phyloP scores from a whole-genome alignment of 53 echinoderm and acorn worm species.

The Antedon mediterranea region DNA sequence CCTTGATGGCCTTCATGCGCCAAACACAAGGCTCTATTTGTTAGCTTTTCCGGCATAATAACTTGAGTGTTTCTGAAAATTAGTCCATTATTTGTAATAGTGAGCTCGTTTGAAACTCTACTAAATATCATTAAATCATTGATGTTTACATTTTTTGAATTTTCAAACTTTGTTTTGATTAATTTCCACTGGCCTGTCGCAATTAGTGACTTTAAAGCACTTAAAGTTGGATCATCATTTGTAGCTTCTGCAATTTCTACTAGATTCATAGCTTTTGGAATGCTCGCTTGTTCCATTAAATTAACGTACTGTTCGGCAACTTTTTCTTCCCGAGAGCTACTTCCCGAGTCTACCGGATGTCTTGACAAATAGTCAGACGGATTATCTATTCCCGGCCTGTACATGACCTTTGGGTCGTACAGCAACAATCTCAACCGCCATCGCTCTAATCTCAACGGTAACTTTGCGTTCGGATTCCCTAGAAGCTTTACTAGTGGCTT shows the following conservation, averaged over 20 bases:
- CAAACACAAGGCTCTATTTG: not conserved
- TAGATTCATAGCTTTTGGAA: not conserved
- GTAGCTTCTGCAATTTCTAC: not conserved
- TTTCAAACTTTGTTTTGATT: not conserved
- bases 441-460: constrained; percentile 22
- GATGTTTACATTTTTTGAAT: not conserved
- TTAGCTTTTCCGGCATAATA: too few relatives aligned
- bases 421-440: constrained; percentile 20
- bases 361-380: constrained; percentile 44
- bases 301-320: constrained; percentile 8
- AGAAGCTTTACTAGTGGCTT: constrained; percentile 24
- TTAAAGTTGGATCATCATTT: not conserved
- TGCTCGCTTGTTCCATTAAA: not conserved
- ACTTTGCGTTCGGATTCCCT: constrained; percentile 11
- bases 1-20: not conserved
- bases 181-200: not conserved
- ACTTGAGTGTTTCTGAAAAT: too few relatives aligned
- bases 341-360: constrained; percentile 8
- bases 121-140: not conserved
- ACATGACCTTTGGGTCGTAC: constrained; percentile 8
- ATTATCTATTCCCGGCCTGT: constrained; percentile 20
- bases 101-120: not conserved
- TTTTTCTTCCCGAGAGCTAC: not conserved
- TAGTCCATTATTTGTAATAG: not conserved
- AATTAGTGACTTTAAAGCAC: not conserved